Evolutionary conservation across 2,797 vertebrate species (phyloP), one percentile per base, ranked within the genome.

Genomic region (Myotis pilosus): DNA sequence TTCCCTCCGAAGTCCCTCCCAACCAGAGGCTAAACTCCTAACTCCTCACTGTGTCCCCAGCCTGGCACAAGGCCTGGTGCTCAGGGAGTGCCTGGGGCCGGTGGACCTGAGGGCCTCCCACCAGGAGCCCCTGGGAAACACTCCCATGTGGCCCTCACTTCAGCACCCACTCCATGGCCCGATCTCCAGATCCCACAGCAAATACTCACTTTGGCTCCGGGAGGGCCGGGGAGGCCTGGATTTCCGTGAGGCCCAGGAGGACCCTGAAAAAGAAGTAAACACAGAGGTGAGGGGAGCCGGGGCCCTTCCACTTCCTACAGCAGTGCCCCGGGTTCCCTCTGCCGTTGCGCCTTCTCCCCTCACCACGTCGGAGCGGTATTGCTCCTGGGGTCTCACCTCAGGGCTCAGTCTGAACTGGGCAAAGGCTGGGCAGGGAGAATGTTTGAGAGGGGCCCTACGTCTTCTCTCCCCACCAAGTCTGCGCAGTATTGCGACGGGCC

Each of bases 231-330:
- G 7, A 78, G 99, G 75, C 99, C 99, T 23, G 99, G 99, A 92
- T 99, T 99, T 98, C 99, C 99, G n/a, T 99, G 99, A 72, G 99
- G 99, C 95, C 99, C 99, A 22, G 98, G 98, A 55, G 98, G 98
- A 98, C 99, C 99, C 99, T 99, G 86, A 92, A 98, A 98, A 95
- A 82, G 97, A 91, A 60, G 98, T 89, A 92, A 93, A 92, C 36
- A 41, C 64, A 89, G 57, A 47, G 2, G 28, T 94, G 55, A 95
- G 60, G 10, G 93, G 23, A 80, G 69, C 1, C 20, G 10, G 8
- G 5, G 41, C 25, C 33, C 22, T 0, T 6, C 11, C 13, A 3
- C 36, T n/a, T 41, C 47, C 12, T 9, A 36, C 5, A 15, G 60
- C 33, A 47, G 4, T 2, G 28, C 33, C 11, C 23, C 55, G 4